Base-by-base conservation (phyloP, 2,888 invertebrate species). In the Helicoverpa assulta region DNA sequence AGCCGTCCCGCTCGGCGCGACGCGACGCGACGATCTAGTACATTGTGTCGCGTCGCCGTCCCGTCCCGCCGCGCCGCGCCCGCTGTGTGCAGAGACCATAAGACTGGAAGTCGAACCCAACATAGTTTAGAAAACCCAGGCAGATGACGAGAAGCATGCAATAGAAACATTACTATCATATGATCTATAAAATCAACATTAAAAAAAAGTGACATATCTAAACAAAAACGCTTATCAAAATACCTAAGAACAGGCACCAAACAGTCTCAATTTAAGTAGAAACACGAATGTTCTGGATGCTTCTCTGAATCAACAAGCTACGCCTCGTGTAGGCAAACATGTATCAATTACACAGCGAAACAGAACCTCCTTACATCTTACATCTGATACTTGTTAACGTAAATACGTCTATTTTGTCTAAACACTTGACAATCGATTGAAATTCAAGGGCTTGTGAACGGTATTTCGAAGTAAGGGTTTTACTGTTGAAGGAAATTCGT, bases 291-390 rank as follows among this genome's bases (percentile, higher is more conserved):
- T 65, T 62, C 52, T 73, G 52, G 67, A 66, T 74, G 67, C 67
- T 63, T 55, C 50, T 66, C 18, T 53, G 58, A 69, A 65, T 65
- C 52, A 76, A 80, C 80, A 68, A 21, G 53, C 26, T 52, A 26
- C 51, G 19, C 43, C 50, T 65, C 43, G 14, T 54, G 40, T 47
- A 14, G 10, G 61, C 47, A 69, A 80, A 59, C 69, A 76, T 65
- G 76, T 76, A 80, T 80, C 80, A 80, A 62, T 76, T 69, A 80
- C 80, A 37, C 43, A 68, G 40, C 29, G 52, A 68, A 75, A 80
- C 70, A 75, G 63, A 55, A 29, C 16, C 55, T 53, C 61, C 60
- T 76, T 52, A 65, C 54, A 68, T 50, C 21, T 65, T 52, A 65
- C 54, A 68, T 50, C 21, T 65, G 40, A 33, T 64, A 65, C 76